Percentiles rank a stretch among this genome's conserved stretches.
Conservation (phyloP, 1,140 invertebrate genomes). For the Zaprionus lachaisei region DNA sequence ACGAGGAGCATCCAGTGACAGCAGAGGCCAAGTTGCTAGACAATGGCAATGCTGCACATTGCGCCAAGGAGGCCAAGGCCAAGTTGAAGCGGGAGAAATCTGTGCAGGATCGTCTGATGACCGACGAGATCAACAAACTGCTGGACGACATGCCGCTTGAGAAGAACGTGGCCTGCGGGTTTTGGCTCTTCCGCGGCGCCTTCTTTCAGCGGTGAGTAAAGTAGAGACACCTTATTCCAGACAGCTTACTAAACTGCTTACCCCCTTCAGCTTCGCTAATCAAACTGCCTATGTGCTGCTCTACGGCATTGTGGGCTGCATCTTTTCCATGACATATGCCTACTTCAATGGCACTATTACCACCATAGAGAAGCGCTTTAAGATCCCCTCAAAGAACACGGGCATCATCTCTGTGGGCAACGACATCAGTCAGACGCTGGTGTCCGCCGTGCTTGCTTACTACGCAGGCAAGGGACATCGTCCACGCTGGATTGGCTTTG, state of each 20-base stretch:
- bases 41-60: constrained; percentile 58
- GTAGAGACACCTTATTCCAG: constrained; percentile 13
- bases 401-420: constrained; percentile 91
- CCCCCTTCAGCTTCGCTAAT: constrained; percentile 87
- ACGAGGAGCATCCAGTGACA: constrained; percentile 16
- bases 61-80: constrained; percentile 26
- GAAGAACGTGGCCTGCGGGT: constrained; percentile 88
- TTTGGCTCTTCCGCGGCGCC: constrained; percentile 86
- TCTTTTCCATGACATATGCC: constrained; percentile 90
- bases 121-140: constrained; percentile 85
- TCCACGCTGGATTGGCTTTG: constrained; percentile 78
- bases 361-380: constrained; percentile 92
- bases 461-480: constrained; percentile 76
- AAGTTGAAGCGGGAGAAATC: constrained; percentile 69
- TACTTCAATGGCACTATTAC: constrained; percentile 92
- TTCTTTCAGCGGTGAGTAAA: constrained; percentile 85
- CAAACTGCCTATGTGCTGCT: constrained; percentile 91
- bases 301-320: constrained; percentile 90
- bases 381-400: constrained; percentile 90
- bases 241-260: constrained; percentile 2
- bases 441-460: constrained; percentile 68
- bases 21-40: constrained; percentile 61
- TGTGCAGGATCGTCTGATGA: constrained; percentile 68
- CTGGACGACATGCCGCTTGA: constrained; percentile 85
- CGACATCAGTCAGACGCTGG: constrained; percentile 81